A percentile compares a stretch with the other conserved stretches of the same genome.
These are phyloP conservation scores for Philonicus albiceps DNA, from an alignment of 2,888 invertebrate species.

Conservation along the genomic window DNA sequence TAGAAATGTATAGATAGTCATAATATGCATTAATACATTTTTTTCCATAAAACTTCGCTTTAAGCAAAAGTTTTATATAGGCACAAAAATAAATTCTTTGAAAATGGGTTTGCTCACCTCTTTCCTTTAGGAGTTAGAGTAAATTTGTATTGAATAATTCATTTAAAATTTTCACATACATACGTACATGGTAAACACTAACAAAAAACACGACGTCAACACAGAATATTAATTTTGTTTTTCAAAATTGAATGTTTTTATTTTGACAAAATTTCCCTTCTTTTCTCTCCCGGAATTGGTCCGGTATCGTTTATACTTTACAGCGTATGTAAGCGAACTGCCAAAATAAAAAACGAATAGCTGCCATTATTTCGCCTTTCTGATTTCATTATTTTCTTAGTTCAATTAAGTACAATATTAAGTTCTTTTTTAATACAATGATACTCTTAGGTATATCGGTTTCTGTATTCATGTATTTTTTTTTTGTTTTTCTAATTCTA, in stretches of 20 bases:
- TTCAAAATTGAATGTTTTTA: constrained; percentile 13
- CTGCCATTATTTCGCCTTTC: constrained; percentile 41
- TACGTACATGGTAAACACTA: background rate
- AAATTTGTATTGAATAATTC: background rate
- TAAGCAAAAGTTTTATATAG: background rate
- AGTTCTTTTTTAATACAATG: background rate
- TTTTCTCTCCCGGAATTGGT: background rate
- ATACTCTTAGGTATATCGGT: background rate
- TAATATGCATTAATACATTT: background rate
- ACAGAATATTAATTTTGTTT: background rate
- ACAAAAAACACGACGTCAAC: background rate
- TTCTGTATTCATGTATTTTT: background rate
- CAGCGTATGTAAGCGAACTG: constrained; percentile 22
- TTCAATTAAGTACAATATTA: background rate
- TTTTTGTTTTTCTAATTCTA: background rate
- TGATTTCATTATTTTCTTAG: background rate
- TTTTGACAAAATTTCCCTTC: constrained; percentile 39
- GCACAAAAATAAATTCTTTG: background rate
- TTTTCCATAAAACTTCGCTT: background rate
- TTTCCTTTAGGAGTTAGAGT: background rate
- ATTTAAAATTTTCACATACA: background rate
- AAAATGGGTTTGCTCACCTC: background rate
- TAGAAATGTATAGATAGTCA: background rate
- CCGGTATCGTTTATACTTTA: constrained; percentile 11
- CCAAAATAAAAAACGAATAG: constrained; percentile 38